Evolutionary conservation across 53 echinoderm and acorn worm genomes (phyloP), one percentile per base, ranked within the genome.

Genomic region (Temnopleurus reevesii): DNA sequence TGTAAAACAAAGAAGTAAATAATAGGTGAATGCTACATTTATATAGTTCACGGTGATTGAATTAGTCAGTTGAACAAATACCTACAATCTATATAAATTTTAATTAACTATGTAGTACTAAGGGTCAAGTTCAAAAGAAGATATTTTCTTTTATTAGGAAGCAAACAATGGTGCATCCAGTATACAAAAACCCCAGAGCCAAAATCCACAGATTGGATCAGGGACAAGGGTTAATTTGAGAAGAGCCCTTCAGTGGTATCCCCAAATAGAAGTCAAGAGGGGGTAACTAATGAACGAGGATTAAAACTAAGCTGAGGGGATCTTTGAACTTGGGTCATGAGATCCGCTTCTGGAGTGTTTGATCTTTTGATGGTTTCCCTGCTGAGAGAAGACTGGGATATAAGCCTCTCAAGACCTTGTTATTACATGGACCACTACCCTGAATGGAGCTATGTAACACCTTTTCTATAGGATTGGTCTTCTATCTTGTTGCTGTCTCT

Each of bases 321-420:
- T 79, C 47, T 79, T 79, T 79, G 79, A 79, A 79, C 79, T 79
- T 79, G 79, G 46, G 29, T 28, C 79, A 8, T 79, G 41, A 13
- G 41, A 71, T n/a, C n/a, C n/a, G 46, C 79, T 79, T 47, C 79
- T 27, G 47, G 47, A 49, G 79, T 79, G 79, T 49, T 79, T 28
- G 79, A 71, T 71, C 43, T 71, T 77, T 79, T 79, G 79, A 46
- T 79, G 79, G 79, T 28, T 3, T 9, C 12, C 28, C 79, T 47
- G 15, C 29, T 45, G 77, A 28, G 2, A 25, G 44, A 4, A 5
- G 45, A 24, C 77, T 77, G 29, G 79, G 49, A 79, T 47, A n/a
- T n/a, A 47, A 77, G 79, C 79, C 49, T 49, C 46, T 47, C 36
- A 79, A 46, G 46, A 28, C 49, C 79, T 49, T 27, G 4, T 49